Evolutionary conservation across 1,140 invertebrate species (phyloP), one percentile per base, ranked within the genome.

Genomic region (Dryas iulia): DNA sequence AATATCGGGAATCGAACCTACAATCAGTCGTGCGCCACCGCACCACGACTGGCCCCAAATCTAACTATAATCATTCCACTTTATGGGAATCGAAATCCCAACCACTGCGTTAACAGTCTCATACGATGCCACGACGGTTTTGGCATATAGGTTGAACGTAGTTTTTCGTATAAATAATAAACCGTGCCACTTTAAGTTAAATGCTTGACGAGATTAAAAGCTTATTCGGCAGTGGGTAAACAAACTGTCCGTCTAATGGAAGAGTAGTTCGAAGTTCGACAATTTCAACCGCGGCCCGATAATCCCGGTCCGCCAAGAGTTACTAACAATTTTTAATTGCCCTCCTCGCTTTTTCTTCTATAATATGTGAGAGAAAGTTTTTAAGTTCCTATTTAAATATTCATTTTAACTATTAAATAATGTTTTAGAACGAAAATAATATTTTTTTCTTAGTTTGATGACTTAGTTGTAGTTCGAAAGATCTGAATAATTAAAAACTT

Each of bases 211-310:
- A 66, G 63, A 66, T 71, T 66, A 71, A 52, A 61, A 58, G 69
- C 47, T 71, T 71, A 66, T 60, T 59, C 35, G 35, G 28, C 58
- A 61, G 52, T 61, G 54, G 63, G 47, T 52, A 66, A 60, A 66
- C 52, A 66, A 66, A 71, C 53, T 71, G 58, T 52, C 47, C 53
- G 28, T 61, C 69, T 71, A 71, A 71, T 71, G 69, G 69, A 58
- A 25, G 61, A 59, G 58, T 62, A 71, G 59, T 71, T 39, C 24
- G 33, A 62, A 56, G 58, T 59, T 66, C 69, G 59, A 30, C 66
- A 30, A 53, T 68, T 56, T 35, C 28, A 59, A 53, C 52, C 69
- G 52, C 33, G 33, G 31, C 59, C 62, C 62, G 35, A 71, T 66
- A 66, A 71, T 66, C 59, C 59, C 39, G 52, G 33, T 28, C 69